Base-by-base conservation (phyloP, 2,888 invertebrate genomes). In the Oxytorus armatus region DNA sequence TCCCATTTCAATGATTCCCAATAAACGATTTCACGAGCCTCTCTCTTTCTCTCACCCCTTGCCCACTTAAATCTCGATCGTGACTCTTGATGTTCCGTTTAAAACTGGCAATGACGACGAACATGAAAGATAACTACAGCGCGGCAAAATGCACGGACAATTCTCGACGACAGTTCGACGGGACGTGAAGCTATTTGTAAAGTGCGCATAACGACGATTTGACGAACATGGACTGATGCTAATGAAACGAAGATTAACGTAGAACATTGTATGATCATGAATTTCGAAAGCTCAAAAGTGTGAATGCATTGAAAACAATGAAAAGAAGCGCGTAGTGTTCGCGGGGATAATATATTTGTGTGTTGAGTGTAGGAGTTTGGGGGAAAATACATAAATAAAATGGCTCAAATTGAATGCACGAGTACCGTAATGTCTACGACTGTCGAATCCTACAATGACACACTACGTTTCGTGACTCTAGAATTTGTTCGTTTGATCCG, bases 231-330 rank as follows among this genome's bases (percentile, higher is more conserved):
- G 8, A n/a, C 29, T 7, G 36, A 65, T 21, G 25, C 42, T 53
- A 10, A 63, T 18, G 66, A 68, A 63, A 36, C 29, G 18, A 47
- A 59, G 53, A 36, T 49, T 77, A 74, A 39, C 39, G 10, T 69
- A 68, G 53, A 5, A 3, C 23, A 23, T 57, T 80, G 77, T 77
- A 69, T 77, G 23, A 69, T 81, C 65, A 77, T 77, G 29, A 44
- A 65, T 77, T 61, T 74, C 57, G 63, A 57, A 81, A 59, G 80
- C 73, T 77, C 73, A 73, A 77, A n/a, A 57, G 80, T 77, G 63
- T 80, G 39, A 80, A 63, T 76, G 73, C 42, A 21, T 53, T 36
- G 4, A 23, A 63, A 42, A 21, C n/a, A 36, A 4, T 1, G 7
- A 29, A n/a, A 14, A 29, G 29, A 65, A 63, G 44, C 25, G 61